Evolutionary conservation across 1,140 invertebrate genomes (phyloP).

Genomic region (Zaprionus tsacasi): DNA sequence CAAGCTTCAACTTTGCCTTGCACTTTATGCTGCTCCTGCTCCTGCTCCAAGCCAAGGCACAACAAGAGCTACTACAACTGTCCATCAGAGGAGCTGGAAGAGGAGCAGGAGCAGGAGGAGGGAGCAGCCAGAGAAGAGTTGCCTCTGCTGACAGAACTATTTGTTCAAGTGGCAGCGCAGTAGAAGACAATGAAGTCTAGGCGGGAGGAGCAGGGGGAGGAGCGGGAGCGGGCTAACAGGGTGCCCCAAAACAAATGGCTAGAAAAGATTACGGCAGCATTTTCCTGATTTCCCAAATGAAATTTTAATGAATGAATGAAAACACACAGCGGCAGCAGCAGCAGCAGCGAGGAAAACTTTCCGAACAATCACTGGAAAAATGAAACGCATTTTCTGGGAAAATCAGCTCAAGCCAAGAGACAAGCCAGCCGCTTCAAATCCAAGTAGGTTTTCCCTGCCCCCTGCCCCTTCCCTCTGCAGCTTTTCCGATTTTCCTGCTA

Average conservation of each 20-base stretch:
- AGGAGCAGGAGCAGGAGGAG: not conserved
- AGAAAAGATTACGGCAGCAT: slow-evolving; percentile 72
- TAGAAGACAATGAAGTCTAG: not conserved
- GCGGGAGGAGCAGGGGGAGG: not conserved
- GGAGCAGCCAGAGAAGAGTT: not conserved
- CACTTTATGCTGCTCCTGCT: not conserved
- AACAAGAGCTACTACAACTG: slow-evolving; percentile 9
- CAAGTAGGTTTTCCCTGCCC: not conserved
- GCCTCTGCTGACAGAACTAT: slow-evolving; percentile 59
- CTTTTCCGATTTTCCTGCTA: slow-evolving; percentile 7
- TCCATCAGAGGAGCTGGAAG: slow-evolving; percentile 16
- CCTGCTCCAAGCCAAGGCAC: not conserved
- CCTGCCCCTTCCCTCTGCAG: not conserved
- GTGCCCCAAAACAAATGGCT: slow-evolving; percentile 61
- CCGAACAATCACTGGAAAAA: slow-evolving; percentile 45
- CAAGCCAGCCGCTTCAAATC: slow-evolving; percentile 22
- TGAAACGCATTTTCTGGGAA: slow-evolving; percentile 18
- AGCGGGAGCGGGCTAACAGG: not conserved
- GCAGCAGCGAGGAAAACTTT: slow-evolving; percentile 10
- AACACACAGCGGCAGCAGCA: slow-evolving; percentile 9
- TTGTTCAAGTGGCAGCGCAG: slow-evolving; percentile 38
- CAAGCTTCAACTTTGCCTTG: slow-evolving; percentile 3
- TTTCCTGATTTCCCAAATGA: slow-evolving; percentile 77
- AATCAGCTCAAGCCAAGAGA: slow-evolving; percentile 29
- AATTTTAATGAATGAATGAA: slow-evolving; percentile 77